Conservation (phyloP, 2,888 invertebrate genomes). For the Syrphus vitripennis region DNA sequence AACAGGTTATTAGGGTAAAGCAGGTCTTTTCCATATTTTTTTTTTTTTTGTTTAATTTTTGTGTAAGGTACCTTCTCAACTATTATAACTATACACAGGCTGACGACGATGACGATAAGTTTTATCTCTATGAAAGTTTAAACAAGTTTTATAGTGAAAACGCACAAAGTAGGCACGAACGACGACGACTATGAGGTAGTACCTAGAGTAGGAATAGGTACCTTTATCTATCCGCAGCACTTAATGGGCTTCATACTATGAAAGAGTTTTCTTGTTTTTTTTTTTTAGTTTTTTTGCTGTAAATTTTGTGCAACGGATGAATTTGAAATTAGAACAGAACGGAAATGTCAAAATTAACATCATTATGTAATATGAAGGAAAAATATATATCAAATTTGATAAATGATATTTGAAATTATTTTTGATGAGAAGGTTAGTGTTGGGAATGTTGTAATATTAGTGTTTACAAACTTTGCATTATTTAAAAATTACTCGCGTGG, state of each 20-base stretch:
- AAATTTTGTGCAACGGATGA: slow-evolving; percentile 22
- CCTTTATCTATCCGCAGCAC: slow-evolving; percentile 18
- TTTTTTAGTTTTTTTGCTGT: neutral
- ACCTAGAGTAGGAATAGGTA: neutral
- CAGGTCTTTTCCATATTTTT: slow-evolving; percentile 49
- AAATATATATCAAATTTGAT: neutral
- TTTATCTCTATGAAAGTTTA: slow-evolving; percentile 60
- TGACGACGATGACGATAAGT: neutral
- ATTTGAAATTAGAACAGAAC: slow-evolving; percentile 41
- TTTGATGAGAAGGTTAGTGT: neutral
- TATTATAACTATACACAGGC: neutral
- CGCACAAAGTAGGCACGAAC: slow-evolving; percentile 11
- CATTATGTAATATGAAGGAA: slow-evolving; percentile 8
- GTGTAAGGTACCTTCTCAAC: neutral
- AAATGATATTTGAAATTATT: neutral
- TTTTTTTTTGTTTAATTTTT: neutral
- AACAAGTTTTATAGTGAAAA: slow-evolving; percentile 49
- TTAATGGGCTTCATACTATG: slow-evolving; percentile 49
- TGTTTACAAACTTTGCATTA: neutral
- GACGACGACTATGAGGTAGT: neutral
- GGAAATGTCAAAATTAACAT: slow-evolving; percentile 22
- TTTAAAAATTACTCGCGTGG: no score
- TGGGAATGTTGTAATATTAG: neutral
- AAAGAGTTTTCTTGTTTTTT: slow-evolving; percentile 7
- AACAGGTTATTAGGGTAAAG: slow-evolving; percentile 68